phyloP scores from a whole-genome alignment of 2,888 invertebrate species.

The Coelopa pilipes region DNA sequence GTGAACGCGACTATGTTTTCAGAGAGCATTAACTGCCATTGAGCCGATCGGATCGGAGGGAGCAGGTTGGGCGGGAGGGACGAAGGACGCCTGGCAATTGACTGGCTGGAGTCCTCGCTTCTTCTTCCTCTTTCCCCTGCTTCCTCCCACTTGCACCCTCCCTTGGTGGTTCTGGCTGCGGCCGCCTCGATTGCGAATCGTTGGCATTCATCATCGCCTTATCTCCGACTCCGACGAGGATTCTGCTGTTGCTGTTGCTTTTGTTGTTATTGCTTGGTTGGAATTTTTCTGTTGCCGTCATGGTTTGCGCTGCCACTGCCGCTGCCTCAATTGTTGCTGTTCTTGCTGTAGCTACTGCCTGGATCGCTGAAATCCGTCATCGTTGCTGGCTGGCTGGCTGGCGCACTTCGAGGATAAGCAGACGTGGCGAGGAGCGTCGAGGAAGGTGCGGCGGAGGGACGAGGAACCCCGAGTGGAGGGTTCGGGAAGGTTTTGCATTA shows the following conservation, averaged over 20 bases:
- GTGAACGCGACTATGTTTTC: constrained; percentile 27
- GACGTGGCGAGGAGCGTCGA: not conserved
- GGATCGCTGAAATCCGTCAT: constrained; percentile 11
- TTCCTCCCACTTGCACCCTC: not conserved
- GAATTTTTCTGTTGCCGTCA: too few relatives aligned
- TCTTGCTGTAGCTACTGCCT: not conserved
- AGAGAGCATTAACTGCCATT: constrained; percentile 15
- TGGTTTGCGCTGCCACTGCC: too few relatives aligned
- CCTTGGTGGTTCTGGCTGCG: not conserved
- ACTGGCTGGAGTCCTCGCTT: too few relatives aligned
- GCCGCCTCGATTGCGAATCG: not conserved
- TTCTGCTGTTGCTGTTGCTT: not conserved
- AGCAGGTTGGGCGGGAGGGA: not conserved
- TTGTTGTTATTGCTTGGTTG: constrained; percentile 14
- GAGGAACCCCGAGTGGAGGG: not conserved
- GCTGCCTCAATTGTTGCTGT: too few relatives aligned
- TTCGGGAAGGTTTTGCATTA: constrained; percentile 4
- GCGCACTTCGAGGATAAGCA: constrained; percentile 2
- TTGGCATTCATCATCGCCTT: constrained; percentile 19
- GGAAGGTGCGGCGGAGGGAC: not conserved
- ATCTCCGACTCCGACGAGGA: not conserved
- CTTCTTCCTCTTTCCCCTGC: not conserved
- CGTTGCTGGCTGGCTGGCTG: constrained; percentile 4
- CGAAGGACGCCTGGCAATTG: too few relatives aligned
- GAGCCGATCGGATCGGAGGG: constrained; percentile 5